Base-by-base conservation (phyloP, 2,888 invertebrate genomes). In the Aphrophora alni region DNA sequence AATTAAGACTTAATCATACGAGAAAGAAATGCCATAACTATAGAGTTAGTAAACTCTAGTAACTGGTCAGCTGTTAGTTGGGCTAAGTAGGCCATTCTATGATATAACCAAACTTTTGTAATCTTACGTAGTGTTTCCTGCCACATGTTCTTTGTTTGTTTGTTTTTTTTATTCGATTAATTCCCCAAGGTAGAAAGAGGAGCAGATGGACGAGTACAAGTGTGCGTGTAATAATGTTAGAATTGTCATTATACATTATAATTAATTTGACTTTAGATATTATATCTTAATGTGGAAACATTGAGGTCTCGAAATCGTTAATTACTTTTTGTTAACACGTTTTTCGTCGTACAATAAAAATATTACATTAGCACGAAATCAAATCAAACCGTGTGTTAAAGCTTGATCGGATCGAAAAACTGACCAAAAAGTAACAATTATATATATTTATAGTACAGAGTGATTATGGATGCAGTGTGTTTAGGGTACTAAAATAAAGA, bases 61-160 rank as follows among this genome's bases (percentile, higher is more conserved):
- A 59, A 1, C 5, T 1, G 21, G 59, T 59, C 59, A 59, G 59
- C 59, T 59, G 59, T 59, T n/a, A n/a, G n/a, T n/a, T 14, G 59
- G n/a, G 59, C 21, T 59, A 59, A 59, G 59, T 59, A 59, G 59
- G 59, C 59, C 59, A 59, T 21, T 3, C 21, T 59, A 21, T 59
- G 44, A 14, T 44, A 14, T 21, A 14, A 21, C 59, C 21, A n/a
- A 10, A 21, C 59, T 59, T 59, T n/a, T 59, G 10, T 21, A 59
- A 59, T 21, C 21, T 59, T 59, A 59, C 21, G 59, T 59, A 21
- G 59, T 59, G 10, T 59, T 59, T 59, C 59, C 59, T 59, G 59
- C 59, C 59, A 59, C 59, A 59, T 59, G 59, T 21, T 59, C 59
- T 59, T 59, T 59, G 59, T 59, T 59, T 59, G 59, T 59, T 59